These are phyloP conservation scores for Psittacula echo DNA, from an alignment of 2,797 vertebrate species.

Conservation along the genomic window DNA sequence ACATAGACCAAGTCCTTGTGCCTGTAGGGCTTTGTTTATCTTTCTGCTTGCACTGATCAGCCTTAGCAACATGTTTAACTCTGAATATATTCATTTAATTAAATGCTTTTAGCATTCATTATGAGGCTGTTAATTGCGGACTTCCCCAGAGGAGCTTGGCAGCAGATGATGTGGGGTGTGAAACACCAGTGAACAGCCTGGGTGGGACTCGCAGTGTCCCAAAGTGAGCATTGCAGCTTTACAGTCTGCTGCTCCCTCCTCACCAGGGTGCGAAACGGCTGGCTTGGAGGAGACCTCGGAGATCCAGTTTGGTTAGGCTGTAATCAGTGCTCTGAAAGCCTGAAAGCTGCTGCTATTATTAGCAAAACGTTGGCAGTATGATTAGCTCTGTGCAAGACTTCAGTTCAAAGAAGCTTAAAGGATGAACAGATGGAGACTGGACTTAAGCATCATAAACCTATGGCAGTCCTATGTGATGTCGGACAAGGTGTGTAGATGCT, in stretches of 20 bases:
- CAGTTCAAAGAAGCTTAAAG: slow-evolving; percentile 35
- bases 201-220: background rate
- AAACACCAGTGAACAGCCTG: background rate
- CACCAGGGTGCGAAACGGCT: background rate
- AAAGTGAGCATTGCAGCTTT: background rate
- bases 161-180: background rate
- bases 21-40: slow-evolving; percentile 1
- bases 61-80: background rate
- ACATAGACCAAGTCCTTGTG: background rate
- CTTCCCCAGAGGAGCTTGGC: background rate
- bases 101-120: slow-evolving; percentile 33
- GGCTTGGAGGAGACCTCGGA: background rate
- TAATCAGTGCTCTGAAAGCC: background rate
- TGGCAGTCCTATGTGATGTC: background rate
- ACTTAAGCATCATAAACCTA: background rate
- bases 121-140: background rate
- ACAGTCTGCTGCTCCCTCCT: background rate
- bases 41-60: background rate
- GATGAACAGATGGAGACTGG: background rate
- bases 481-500: background rate
- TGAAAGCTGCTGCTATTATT: slow-evolving; percentile 16
- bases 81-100: slow-evolving; percentile 26
- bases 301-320: background rate
- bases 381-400: background rate
- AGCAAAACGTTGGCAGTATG: background rate